Evolutionary conservation across 2,888 invertebrate species (phyloP), one percentile per base, ranked within the genome.

Genomic region (Caenorhabditis parvicauda): DNA sequence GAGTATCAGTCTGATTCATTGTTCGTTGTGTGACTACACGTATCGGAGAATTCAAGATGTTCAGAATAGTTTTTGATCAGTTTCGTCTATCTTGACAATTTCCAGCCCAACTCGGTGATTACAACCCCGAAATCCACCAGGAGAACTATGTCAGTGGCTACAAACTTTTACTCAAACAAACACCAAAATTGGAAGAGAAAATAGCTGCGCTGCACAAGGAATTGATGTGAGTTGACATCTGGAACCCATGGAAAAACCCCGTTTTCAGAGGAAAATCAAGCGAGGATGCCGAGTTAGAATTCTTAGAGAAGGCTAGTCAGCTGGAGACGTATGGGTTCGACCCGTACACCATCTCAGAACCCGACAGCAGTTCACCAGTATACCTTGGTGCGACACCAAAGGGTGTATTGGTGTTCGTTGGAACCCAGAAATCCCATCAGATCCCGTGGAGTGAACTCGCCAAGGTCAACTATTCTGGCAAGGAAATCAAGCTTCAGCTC

Each of bases 261-360:
- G 54, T 39, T 24, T 61, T 4, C 72, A 84, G 90, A 70, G 91
- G 90, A 43, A 89, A 91, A 84, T 88, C 89, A 47, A 88, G 91
- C 2, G 88, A 89, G 53, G 90, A 90, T 76, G 90, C 92, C 0
- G 94, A 95, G 84, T 87, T 88, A 59, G 88, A 89, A 72, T 96
- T 96, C 83, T 87, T 96, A 76, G 89, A 89, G 83, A 89, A 92
- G 77, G 91, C 93, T 39, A 89, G 90, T 70, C 88, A 89, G 68
- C 85, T 96, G 55, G 95, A 96, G 83, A 94, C 95, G 0, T 96
- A 95, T 81, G 96, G 95, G 25, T 90, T 96, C 32, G 95, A 96
- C 84, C 96, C 95, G 9, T 93, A 95, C 86, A 91, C 92, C 59
- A 95, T 96, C 28, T n/a, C n/a, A n/a, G n/a, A n/a, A n/a, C n/a